Base-by-base conservation (phyloP, 2,113 vertebrate species). In the Excalfactoria chinensis region DNA sequence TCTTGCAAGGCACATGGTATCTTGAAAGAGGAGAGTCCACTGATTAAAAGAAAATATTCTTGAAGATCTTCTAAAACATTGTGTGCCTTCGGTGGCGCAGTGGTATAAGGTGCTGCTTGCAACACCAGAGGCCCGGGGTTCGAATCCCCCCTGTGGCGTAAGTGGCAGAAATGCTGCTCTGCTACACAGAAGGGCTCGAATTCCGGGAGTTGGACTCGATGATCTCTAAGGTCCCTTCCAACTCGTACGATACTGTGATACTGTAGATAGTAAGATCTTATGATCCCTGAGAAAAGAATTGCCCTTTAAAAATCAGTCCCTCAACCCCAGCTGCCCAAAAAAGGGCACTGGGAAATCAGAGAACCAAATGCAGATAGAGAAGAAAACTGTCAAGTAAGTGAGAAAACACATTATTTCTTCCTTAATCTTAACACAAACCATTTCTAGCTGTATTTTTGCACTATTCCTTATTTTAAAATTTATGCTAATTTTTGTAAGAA, bases 1-100 rank as follows among this genome's bases (percentile, higher is more conserved):
- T 53, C 19, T 40, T 2, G 1, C 3, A 16, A 0, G 1, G 22
- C 4, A 13, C 14, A 4, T 0, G 0, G 18, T 0, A 1, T 30
- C 72, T 68, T 35, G 18, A 44, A 88, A 67, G 22, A 7, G 14
- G 21, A n/a, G 30, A 18, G 4, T 23, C 21, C 13, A 8, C 5
- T 10, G 46, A 53, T 34, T 30, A n/a, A 19, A 41, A 87, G 46
- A 77, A 84, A 62, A 2, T 1, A 21, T 44, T 40, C 7, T 26
- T 2, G 3, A 0, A 43, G 26, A 1, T 23, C 6, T 78, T 43
- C 30, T 59, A 41, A 73, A 81, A 48, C 16, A 77, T 13, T 49
- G n/a, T n/a, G n/a, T n/a, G n/a, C n/a, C n/a, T n/a, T n/a, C n/a
- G n/a, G n/a, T n/a, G n/a, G n/a, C n/a, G n/a, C n/a, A n/a, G n/a